Base-by-base conservation (phyloP, 2,797 vertebrate genomes). In the Oryzias dopingdopingensis region DNA sequence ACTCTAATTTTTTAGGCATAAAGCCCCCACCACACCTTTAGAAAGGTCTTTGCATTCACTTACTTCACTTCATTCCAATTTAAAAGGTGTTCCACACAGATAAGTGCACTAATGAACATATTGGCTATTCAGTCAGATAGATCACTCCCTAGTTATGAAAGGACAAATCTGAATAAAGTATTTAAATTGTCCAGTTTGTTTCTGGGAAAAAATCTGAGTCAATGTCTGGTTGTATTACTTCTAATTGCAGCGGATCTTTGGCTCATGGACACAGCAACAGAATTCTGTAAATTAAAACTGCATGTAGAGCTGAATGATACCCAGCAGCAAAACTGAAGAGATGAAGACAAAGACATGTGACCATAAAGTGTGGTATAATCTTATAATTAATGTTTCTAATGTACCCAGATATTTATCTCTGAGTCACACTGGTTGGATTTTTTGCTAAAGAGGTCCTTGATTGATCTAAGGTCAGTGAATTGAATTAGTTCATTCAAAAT, bases 41-140 rank as follows among this genome's bases (percentile, higher is more conserved):
- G 22, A 24, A 65, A 29, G 24, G 23, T 41, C 13, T 29, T 56
- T 48, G 16, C 23, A 14, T 44, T 61, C 44, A 68, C 59, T 58
- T 62, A 15, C 32, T 59, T 51, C 46, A 40, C 59, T 68, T 53
- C 52, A 42, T 61, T 48, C 41, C 18, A 45, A 56, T 67, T 32
- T 66, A 56, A 65, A 49, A 49, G n/a, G 59, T 16, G 49, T 48
- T 67, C 41, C 14, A 17, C 41, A 58, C 24, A 26, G 17, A 55
- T 42, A 65, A 51, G 29, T 43, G 42, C 4, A 4, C 56, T 72
- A 57, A 62, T 68, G 60, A 67, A 62, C 45, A 52, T 41, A 44
- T 58, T 59, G 65, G 50, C 54, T 23, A 46, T 12, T 3, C 57
- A 49, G 42, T 41, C 52, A 37, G 16, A 50, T 16, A n/a, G 14